Evolutionary conservation across 2,888 invertebrate species (phyloP).

Genomic region (Drosophila subsilvestris): DNA sequence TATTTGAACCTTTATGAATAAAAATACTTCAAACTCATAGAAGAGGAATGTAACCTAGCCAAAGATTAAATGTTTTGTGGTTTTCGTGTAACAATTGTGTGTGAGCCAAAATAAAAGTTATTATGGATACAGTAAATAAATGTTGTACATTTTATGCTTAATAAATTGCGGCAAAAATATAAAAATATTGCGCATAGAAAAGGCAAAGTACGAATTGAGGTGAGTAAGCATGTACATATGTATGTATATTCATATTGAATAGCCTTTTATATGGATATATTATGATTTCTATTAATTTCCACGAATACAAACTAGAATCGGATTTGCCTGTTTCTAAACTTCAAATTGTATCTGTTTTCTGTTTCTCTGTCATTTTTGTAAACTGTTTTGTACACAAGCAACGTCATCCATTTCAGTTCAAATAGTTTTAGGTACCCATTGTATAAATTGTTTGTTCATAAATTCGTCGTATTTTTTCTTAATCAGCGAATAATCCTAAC

Average conservation of each 20-base stretch:
- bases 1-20: neutral
- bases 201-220: neutral
- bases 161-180: neutral
- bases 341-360: neutral
- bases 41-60: constrained; percentile 53
- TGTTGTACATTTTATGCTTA: neutral
- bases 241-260: too few species aligned
- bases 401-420: too few species aligned
- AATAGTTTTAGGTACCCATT: too few species aligned
- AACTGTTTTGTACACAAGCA: too few species aligned
- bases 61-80: constrained; percentile 67
- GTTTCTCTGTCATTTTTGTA: neutral
- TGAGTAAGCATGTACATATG: neutral
- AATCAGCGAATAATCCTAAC: too few species aligned
- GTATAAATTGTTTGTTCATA: too few species aligned
- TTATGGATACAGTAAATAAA: constrained; percentile 16
- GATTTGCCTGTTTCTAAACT: neutral
- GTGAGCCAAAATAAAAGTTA: constrained; percentile 28
- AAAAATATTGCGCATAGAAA: neutral
- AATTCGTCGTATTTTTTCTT: too few species aligned
- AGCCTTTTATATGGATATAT: too few species aligned
- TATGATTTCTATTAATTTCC: neutral
- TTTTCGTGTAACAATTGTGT: constrained; percentile 60
- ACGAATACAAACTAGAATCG: neutral
- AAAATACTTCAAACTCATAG: constrained; percentile 2